Base-by-base conservation (phyloP, 2,888 invertebrate species). In the Eucriotettix oculatus region DNA sequence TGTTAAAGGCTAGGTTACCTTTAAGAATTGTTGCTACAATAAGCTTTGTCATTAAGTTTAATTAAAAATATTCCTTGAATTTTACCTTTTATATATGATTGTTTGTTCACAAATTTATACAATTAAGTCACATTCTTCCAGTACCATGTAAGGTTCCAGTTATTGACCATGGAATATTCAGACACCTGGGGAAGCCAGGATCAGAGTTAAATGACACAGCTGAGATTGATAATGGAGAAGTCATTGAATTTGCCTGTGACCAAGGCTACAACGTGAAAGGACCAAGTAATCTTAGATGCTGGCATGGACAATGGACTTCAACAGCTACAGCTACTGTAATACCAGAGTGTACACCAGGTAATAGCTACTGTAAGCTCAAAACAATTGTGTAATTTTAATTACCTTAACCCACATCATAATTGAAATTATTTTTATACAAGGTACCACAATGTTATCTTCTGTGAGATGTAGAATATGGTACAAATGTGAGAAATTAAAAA, bases 271-370 rank as follows among this genome's bases (percentile, higher is more conserved):
- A 71, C 56, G 68, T 75, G 3, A 71, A 72, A 62, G 90, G 90
- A 1, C 81, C 86, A 0, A 82, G 82, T 2, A 84, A 85, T 66
- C 73, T 90, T 43, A 79, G 84, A 42, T 90, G 90, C 69, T 86
- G 85, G 79, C 83, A 86, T 64, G 90, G 90, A 5, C 86, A 88
- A 67, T 90, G 90, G 90, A 85, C 87, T 0, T 48, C 48, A 48
- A 48, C 48, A 48, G 48, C 12, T 14, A 40, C 29, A 55, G 85
- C 84, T 0, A 81, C 83, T 11, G 80, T 80, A 57, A 79, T 85
- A 72, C 89, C 90, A 0, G 86, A 87, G 68, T 90, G 90, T 71
- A 80, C 83, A 10, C 83, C 89, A 68, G 83, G 85, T 85, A 74
- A 67, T n/a, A n/a, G n/a, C n/a, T n/a, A n/a, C n/a, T n/a, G n/a